These are phyloP conservation scores for Ommatoiulus sabulosus DNA, from an alignment of 2,888 invertebrate genomes.

Conservation along the genomic window DNA sequence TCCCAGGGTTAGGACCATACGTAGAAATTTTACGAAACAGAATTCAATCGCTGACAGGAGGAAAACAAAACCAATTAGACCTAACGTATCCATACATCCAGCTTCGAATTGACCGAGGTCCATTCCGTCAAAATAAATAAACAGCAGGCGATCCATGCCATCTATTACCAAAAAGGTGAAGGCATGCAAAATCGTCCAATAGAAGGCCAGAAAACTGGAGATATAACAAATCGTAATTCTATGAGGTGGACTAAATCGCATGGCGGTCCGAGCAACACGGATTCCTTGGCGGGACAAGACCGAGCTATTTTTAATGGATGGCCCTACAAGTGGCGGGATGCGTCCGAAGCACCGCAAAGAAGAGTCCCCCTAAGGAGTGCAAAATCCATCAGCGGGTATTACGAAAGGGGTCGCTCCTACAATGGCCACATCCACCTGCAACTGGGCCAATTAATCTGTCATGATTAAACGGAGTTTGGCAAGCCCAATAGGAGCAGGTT, in stretches of 20 bases:
- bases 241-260: not conserved
- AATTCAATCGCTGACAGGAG: too few relatives aligned
- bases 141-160: too few relatives aligned
- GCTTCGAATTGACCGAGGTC: too few relatives aligned
- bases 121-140: too few relatives aligned
- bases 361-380: not conserved
- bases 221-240: not conserved
- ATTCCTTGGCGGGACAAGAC: not conserved
- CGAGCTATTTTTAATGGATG: not conserved
- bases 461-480: constrained; percentile 36
- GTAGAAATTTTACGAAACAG: too few relatives aligned
- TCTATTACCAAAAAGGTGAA: too few relatives aligned
- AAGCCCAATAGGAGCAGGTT: not conserved
- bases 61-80: too few relatives aligned
- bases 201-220: too few relatives aligned
- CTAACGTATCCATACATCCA: too few relatives aligned
- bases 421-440: constrained; percentile 10
- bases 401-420: not conserved
- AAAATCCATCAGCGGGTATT: not conserved
- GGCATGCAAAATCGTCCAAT: too few relatives aligned
- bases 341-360: not conserved
- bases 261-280: not conserved
- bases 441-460: constrained; percentile 27
- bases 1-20: too few relatives aligned
- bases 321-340: not conserved